Evolutionary conservation across 2,888 invertebrate genomes (phyloP), one percentile per base, ranked within the genome.

Genomic region (Gibbula magus): DNA sequence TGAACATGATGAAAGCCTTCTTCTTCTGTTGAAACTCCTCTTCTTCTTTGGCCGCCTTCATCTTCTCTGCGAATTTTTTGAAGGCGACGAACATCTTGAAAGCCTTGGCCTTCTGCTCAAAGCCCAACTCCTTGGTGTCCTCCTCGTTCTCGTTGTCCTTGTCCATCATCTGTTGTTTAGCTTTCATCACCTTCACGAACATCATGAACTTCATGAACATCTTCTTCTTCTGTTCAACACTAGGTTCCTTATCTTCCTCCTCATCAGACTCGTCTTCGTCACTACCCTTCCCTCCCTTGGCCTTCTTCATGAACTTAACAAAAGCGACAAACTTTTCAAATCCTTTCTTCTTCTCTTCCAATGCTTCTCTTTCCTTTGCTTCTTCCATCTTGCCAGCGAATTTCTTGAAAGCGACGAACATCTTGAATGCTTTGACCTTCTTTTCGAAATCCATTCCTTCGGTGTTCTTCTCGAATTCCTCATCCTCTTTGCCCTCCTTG

Each of bases 401-500:
- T n/a, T 20, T 25, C 32, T 51, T 75, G 52, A 75, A 25, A 75
- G 52, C 52, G 7, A 52, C n/a, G 52, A 75, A 51, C 52, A 75
- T 75, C 8, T 52, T 75, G 16, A 52, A 29, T 2, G 61, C 61
- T 29, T 61, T 25, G 18, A 22, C 75, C 45, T 75, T 75, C 10
- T 75, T 45, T 5, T 61, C 61, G 4, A 61, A 61, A 18, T 29
- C 75, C 75, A 45, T 52, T 2, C 75, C 45, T 29, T 56, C 61
- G n/a, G 56, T 79, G 35, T 61, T 56, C 74, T 29, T 53, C 18
- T 74, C 56, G 29, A 54, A 74, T 56, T 79, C 61, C 4, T 61
- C 61, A 61, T 61, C 61, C 13, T 25, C 61, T 3, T 25, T 32
- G 2, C 61, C 61, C 32, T 61, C 61, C 61, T 16, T 61, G 25